These are phyloP conservation scores for Pyrrhia umbra DNA, from an alignment of 2,888 invertebrate species.

Conservation along the genomic window DNA sequence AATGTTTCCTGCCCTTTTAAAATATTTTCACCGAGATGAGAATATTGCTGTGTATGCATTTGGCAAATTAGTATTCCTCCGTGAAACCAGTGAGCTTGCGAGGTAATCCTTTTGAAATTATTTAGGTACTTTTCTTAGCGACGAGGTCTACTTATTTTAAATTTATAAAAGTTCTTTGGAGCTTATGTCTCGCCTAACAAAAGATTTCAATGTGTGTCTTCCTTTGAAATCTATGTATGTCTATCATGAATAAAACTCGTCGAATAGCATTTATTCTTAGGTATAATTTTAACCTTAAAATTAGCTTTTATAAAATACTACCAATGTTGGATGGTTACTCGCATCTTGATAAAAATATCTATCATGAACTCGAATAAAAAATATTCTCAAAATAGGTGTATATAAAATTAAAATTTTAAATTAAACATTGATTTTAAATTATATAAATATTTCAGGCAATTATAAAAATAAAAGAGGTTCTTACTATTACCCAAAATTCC, in stretches of 20 bases:
- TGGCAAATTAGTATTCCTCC: conserved; percentile 53
- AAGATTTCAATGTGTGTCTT: conserved; percentile 5
- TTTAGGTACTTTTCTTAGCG: conserved; percentile 43
- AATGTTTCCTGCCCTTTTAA: conserved; percentile 55
- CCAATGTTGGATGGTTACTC: too few species aligned
- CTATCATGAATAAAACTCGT: background rate
- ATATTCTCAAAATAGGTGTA: too few species aligned
- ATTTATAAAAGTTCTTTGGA: conserved; percentile 17
- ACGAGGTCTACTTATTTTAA: conserved; percentile 11
- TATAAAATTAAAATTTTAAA: too few species aligned
- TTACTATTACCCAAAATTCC: too few species aligned
- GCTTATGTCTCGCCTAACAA: background rate
- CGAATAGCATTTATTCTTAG: too few species aligned
- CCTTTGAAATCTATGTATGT: background rate
- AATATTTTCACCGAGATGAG: conserved; percentile 53
- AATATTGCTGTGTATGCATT: conserved; percentile 50
- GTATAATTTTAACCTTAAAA: too few species aligned
- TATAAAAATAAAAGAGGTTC: too few species aligned
- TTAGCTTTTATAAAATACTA: too few species aligned
- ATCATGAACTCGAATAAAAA: too few species aligned
- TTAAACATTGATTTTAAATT: too few species aligned
- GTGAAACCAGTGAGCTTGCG: conserved; percentile 21
- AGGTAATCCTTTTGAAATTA: conserved; percentile 45
- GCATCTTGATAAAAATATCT: too few species aligned
- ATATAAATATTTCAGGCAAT: too few species aligned